Evolutionary conservation across 2,797 vertebrate species (phyloP).

Genomic region (Onychomys torridus): DNA sequence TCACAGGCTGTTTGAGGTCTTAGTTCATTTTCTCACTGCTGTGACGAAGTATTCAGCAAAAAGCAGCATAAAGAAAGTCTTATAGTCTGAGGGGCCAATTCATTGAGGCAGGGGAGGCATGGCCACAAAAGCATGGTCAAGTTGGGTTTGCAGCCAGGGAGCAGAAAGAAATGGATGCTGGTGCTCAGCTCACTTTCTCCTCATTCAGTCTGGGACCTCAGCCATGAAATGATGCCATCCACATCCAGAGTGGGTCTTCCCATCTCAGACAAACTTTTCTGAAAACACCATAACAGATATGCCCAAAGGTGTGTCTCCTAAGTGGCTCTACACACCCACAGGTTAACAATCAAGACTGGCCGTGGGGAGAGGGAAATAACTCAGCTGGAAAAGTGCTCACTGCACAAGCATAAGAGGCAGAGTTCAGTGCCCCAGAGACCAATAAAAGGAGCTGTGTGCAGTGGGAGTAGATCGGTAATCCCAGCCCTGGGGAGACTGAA

Average conservation of each 20-base stretch:
- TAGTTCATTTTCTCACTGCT: background rate
- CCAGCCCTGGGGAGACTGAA: background rate
- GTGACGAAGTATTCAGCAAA: background rate
- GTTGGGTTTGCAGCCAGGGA: background rate
- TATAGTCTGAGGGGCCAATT: background rate
- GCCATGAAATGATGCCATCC: background rate
- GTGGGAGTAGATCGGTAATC: accelerated
- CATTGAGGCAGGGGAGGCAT: background rate
- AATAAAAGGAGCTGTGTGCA: background rate
- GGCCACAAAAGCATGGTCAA: background rate
- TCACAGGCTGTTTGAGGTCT: background rate
- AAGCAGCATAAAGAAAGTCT: background rate
- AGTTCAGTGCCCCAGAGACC: background rate
- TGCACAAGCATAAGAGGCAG: accelerated
- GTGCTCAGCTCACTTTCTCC: too few species aligned
- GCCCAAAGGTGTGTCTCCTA: background rate
- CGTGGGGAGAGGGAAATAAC: background rate
- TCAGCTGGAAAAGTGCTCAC: background rate
- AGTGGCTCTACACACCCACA: background rate
- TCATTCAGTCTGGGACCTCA: background rate
- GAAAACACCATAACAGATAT: background rate
- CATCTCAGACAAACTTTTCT: background rate
- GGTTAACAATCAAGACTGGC: background rate
- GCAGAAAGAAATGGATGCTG: background rate
- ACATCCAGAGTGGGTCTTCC: background rate